Evolutionary conservation across 2,888 invertebrate species (phyloP).

Genomic region (Melipona beecheii): DNA sequence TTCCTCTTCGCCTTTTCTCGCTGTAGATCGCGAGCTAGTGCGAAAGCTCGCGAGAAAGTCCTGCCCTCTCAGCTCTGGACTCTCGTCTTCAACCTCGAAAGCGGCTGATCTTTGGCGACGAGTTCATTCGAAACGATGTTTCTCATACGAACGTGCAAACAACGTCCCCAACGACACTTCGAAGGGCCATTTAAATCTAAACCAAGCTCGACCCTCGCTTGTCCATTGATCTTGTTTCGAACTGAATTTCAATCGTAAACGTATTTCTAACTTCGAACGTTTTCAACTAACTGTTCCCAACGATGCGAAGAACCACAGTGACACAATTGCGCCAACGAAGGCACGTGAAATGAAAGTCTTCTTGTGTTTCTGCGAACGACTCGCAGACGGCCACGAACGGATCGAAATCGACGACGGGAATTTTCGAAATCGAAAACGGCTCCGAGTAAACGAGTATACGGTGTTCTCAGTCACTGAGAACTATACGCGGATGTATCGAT

Average conservation of each 20-base stretch:
- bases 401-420: background rate
- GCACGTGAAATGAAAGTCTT: background rate
- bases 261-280: no score
- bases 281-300: background rate
- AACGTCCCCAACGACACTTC: background rate
- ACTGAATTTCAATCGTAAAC: no score
- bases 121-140: conserved; percentile 62
- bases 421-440: conserved; percentile 1
- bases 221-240: background rate
- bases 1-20: background rate
- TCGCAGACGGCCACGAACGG: background rate
- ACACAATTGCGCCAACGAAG: background rate
- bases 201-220: background rate
- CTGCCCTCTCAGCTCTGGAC: background rate
- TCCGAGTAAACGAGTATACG: conserved; percentile 49
- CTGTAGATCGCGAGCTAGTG: background rate
- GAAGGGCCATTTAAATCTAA: background rate
- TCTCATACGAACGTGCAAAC: background rate
- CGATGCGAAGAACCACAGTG: background rate
- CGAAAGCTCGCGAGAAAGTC: background rate
- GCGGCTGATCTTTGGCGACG: conserved; percentile 66
- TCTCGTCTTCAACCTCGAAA: conserved; percentile 57
- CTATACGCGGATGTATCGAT: conserved; percentile 80
- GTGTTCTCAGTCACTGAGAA: conserved; percentile 71
- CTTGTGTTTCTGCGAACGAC: background rate